A percentile compares a stretch with the other conserved stretches of the same genome.
Evolutionary conservation across 2,797 vertebrate species (phyloP).

Genomic region (Tragelaphus oryx): DNA sequence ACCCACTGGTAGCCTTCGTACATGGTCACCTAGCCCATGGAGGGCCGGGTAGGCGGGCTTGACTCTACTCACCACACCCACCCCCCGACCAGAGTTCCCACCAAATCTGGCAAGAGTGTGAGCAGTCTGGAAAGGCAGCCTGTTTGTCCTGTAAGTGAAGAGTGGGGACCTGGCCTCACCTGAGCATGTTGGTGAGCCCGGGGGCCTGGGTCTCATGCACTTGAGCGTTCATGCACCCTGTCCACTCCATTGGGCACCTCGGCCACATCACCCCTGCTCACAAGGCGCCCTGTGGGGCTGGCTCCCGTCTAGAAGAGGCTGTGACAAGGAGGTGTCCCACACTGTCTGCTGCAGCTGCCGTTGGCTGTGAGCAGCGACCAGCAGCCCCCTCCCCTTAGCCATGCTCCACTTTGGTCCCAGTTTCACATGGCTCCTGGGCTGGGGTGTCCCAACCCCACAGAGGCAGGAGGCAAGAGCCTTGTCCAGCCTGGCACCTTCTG

Average conservation of each 20-base stretch:
- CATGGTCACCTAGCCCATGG: not conserved
- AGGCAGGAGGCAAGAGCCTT: not conserved
- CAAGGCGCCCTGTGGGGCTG: not conserved
- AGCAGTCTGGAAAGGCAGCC: not conserved
- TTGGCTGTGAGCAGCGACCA: not conserved
- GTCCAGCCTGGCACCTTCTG: not conserved
- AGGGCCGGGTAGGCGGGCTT: not conserved
- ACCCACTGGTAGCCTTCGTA: fast-evolving
- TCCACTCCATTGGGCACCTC: fast-evolving
- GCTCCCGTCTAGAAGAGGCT: not conserved
- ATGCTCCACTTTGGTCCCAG: fast-evolving
- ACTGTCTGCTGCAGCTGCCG: fast-evolving
- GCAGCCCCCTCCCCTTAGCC: too few species aligned
- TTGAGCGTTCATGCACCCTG: fast-evolving
- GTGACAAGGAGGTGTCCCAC: not conserved
- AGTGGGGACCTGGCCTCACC: not conserved
- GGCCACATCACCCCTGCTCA: fast-evolving
- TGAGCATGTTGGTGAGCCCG: fast-evolving
- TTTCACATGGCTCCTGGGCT: not conserved
- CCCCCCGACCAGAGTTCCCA: not conserved
- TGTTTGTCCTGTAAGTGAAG: not conserved
- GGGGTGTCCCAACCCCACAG: too few species aligned
- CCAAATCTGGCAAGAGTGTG: not conserved
- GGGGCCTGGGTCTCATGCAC: not conserved
- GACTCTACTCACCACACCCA: not conserved